Evolutionary conservation across 1,140 invertebrate species (phyloP).

Genomic region (Eurytemora carolleeae): DNA sequence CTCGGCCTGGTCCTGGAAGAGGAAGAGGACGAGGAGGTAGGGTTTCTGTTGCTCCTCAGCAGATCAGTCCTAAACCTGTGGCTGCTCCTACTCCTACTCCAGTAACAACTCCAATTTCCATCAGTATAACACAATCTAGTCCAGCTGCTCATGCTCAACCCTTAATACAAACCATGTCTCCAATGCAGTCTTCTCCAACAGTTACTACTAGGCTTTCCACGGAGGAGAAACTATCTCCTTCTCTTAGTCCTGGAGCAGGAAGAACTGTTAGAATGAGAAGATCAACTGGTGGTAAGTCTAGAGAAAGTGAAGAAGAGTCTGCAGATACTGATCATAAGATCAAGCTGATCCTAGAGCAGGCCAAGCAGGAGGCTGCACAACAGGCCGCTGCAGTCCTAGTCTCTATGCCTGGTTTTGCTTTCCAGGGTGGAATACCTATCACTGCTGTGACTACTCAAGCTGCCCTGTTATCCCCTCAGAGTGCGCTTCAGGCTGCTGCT

Average conservation of each 20-base stretch:
- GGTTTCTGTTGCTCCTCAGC: background rate
- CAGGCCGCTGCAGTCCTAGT: background rate
- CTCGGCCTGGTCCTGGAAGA: background rate
- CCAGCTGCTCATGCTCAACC: background rate
- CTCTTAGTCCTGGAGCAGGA: background rate
- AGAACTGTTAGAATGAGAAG: background rate
- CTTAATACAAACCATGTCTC: too few species aligned
- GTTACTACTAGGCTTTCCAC: too few species aligned
- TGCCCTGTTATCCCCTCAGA: background rate
- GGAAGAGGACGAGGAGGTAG: background rate
- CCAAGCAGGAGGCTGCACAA: constrained; percentile 6
- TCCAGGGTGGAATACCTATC: background rate
- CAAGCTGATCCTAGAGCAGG: constrained; percentile 8
- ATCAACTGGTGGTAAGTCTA: background rate
- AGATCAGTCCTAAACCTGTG: background rate
- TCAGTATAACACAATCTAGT: background rate
- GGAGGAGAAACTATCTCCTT: too few species aligned
- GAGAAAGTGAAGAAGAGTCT: constrained; percentile 3
- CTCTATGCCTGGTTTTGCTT: too few species aligned
- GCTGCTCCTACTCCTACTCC: background rate
- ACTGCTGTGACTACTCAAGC: background rate
- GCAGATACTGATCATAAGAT: constrained; percentile 7
- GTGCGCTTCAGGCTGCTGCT: background rate
- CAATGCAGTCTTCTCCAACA: too few species aligned
- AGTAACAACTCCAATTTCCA: background rate